Evolutionary conservation across 92 coral and sea anemone genomes (phyloP).

Genomic region (Siderastrea siderea): DNA sequence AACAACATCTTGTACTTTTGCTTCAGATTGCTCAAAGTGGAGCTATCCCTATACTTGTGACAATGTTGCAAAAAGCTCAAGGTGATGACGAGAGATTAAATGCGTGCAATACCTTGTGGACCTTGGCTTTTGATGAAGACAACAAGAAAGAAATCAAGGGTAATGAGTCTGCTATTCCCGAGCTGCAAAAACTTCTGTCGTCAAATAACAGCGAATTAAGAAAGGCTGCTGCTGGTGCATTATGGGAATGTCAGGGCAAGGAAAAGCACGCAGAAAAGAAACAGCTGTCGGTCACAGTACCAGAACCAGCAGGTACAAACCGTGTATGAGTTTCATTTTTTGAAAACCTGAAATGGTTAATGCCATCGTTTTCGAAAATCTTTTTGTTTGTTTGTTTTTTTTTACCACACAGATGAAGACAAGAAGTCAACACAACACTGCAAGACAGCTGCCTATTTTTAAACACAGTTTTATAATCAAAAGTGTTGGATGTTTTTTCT

Average conservation of each 20-base stretch:
- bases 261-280: conserved; percentile 44
- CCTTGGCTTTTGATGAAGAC: conserved; percentile 82
- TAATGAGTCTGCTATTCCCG: conserved; percentile 35
- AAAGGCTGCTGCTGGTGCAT: conserved; percentile 79
- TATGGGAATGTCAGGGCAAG: conserved; percentile 88
- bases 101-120: conserved; percentile 73
- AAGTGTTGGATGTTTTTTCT: too few relatives aligned
- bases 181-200: conserved; percentile 60
- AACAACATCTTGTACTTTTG: too few relatives aligned
- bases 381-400: too few relatives aligned
- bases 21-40: conserved; percentile 79
- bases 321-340: too few relatives aligned
- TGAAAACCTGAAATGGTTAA: too few relatives aligned
- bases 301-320: conserved; percentile 1
- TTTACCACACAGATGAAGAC: too few relatives aligned
- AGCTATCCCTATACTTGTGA: conserved; percentile 75
- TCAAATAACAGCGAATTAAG: conserved; percentile 45
- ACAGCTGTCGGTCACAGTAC: background rate
- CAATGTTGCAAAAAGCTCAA: conserved; percentile 68
- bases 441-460: too few relatives aligned
- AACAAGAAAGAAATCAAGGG: conserved; percentile 56
- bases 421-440: too few relatives aligned
- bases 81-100: conserved; percentile 62
- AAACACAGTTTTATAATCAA: too few relatives aligned
- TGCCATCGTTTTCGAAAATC: too few relatives aligned